Conservation (phyloP, 2,888 invertebrate species). For the Eumerus sabulonum region DNA sequence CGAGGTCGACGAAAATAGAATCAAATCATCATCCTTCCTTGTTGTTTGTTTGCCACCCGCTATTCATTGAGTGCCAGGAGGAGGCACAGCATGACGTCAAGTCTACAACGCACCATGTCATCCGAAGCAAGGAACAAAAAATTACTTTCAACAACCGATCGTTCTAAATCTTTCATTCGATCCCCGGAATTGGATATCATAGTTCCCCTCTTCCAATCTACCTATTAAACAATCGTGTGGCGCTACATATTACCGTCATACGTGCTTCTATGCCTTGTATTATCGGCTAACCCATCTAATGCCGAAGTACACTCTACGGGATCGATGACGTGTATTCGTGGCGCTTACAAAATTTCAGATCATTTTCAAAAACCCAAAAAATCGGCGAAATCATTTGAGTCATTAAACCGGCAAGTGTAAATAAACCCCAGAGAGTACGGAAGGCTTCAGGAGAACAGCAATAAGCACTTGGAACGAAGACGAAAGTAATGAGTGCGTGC, state of each 20-base stretch:
- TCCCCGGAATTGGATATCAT: conserved; percentile 28
- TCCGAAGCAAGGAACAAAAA: conserved; percentile 24
- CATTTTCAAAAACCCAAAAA: too few relatives aligned
- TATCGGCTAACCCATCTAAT: too few relatives aligned
- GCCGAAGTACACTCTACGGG: too few relatives aligned
- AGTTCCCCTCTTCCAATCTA: conserved; percentile 6
- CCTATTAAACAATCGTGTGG: too few relatives aligned
- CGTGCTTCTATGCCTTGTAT: too few relatives aligned
- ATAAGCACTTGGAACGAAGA: conserved; percentile 31
- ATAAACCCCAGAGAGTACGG: conserved; percentile 11
- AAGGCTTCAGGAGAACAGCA: conserved; percentile 25
- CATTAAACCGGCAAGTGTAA: too few relatives aligned
- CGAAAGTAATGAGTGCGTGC: conserved; percentile 17
- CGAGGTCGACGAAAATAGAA: conserved; percentile 41
- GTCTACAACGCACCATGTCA: conserved; percentile 3
- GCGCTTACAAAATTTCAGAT: too few relatives aligned
- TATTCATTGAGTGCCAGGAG: conserved; percentile 19
- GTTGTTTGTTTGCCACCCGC: background rate
- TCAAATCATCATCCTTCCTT: conserved; percentile 36
- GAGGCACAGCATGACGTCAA: conserved; percentile 45
- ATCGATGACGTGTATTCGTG: too few relatives aligned
- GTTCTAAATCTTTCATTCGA: conserved; percentile 43
- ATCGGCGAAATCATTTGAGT: too few relatives aligned
- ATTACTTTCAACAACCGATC: conserved; percentile 26
- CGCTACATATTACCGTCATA: background rate